Base-by-base conservation (phyloP, 2,888 invertebrate genomes). In the Heliconius charithonia region DNA sequence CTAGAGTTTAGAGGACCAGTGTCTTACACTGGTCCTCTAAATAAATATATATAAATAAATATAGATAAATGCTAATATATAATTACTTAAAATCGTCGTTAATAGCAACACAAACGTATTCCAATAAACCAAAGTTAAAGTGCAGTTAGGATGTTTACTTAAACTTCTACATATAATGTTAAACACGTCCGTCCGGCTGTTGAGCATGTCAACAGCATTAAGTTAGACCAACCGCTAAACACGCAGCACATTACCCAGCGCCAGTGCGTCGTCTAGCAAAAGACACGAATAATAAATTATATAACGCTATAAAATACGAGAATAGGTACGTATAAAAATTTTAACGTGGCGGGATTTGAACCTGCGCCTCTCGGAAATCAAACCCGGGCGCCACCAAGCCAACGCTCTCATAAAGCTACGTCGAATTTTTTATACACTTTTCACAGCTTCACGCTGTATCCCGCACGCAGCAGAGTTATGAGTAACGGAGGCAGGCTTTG, bases 181-280 rank as follows among this genome's bases (percentile, higher is more conserved):
- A 63, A 78, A 78, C 80, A 80, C 76, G 76, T 78, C 73, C 76
- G 63, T 73, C 45, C 59, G 70, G 74, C 78, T 71, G 76, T 78
- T 73, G 74, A 76, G 78, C 78, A 74, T 78, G 80, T 78, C 78
- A 78, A 80, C 78, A 78, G 76, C 80, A 78, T 75, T 67, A 67
- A n/a, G 37, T 70, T 73, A 29, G 56, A 67, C 37, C 12, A 37
- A 79, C 80, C 80, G 80, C 79, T 79, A 80, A 69, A 78, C 72
- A 69, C 78, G 59, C 76, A 78, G 75, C 72, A 41, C 77, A 77
- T 80, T 80, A 78, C 77, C 66, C 67, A 74, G 66, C 45, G n/a
- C 59, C n/a, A 59, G 59, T 59, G 12, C 41, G 41, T 51, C 27
- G 70, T 9, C 6, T 27, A 70, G 56, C 45, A 75, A 74, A 80